A percentile compares a stretch with the other conserved stretches of the same genome.
These are phyloP conservation scores for Ciona savignyi DNA, from an alignment of 23 tunicate species.

Conservation along the genomic window DNA sequence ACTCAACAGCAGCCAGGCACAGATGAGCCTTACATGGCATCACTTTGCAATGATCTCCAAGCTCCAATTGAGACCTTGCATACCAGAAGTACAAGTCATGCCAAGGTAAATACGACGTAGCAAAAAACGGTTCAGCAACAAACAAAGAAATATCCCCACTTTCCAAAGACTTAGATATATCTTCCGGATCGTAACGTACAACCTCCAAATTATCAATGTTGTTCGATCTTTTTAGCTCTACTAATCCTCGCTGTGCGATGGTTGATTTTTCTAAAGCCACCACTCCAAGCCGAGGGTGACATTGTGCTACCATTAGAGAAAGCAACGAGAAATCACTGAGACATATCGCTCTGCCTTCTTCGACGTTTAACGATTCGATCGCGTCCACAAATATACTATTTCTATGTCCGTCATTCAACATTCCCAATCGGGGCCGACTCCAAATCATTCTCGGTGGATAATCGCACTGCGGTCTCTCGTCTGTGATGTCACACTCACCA, in stretches of 20 bases:
- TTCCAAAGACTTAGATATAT: not conserved
- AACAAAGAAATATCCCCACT: slow-evolving; percentile 27
- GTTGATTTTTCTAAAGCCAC: slow-evolving; percentile 30
- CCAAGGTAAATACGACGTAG: slow-evolving; percentile 76
- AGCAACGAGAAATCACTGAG: slow-evolving; percentile 67
- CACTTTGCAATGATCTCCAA: slow-evolving; percentile 19
- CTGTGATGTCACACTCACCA: not conserved
- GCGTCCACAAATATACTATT: slow-evolving; percentile 30
- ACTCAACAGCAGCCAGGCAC: slow-evolving; percentile 52
- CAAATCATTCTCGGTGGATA: slow-evolving; percentile 70
- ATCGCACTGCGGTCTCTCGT: slow-evolving; percentile 34
- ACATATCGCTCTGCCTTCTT: slow-evolving; percentile 20
- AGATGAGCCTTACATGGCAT: slow-evolving; percentile 47
- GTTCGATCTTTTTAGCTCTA: slow-evolving; percentile 28
- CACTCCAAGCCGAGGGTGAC: slow-evolving; percentile 1
- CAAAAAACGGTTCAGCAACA: slow-evolving; percentile 73
- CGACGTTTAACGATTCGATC: slow-evolving; percentile 8
- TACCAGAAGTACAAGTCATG: slow-evolving; percentile 87
- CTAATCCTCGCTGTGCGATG: slow-evolving; percentile 47
- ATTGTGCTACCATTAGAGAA: slow-evolving; percentile 39
- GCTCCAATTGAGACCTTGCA: slow-evolving; percentile 35
- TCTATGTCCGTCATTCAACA: slow-evolving; percentile 43
- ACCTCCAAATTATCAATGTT: slow-evolving; percentile 9
- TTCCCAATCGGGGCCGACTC: slow-evolving; percentile 70
- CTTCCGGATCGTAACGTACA: not conserved